These are phyloP conservation scores for Notolabrus celidotus DNA, from an alignment of 2,797 vertebrate genomes.

Conservation along the genomic window DNA sequence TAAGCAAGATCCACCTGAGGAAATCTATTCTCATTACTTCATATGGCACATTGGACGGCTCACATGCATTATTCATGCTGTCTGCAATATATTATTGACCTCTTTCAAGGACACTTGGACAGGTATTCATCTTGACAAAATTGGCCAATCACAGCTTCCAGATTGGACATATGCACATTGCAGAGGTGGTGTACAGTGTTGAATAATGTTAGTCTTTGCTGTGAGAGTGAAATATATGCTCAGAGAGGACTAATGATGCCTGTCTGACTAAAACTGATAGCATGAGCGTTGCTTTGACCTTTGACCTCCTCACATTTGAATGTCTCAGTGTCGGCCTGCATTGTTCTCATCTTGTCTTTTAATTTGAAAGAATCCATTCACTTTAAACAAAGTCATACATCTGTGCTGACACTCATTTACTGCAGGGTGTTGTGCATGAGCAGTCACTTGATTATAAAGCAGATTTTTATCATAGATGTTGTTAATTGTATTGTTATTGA, in stretches of 20 bases:
- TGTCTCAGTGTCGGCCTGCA: background rate
- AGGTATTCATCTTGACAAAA: constrained; percentile 74
- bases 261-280: constrained; percentile 39
- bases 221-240: constrained; percentile 33
- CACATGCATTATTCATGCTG: constrained; percentile 77
- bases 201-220: constrained; percentile 50
- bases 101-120: constrained; percentile 76
- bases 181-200: constrained; percentile 30
- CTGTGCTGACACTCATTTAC: background rate
- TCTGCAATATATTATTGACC: constrained; percentile 74
- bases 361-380: constrained; percentile 15
- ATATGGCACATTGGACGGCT: constrained; percentile 40
- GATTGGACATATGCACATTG: constrained; percentile 73
- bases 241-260: constrained; percentile 41
- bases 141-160: constrained; percentile 69
- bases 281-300: constrained; percentile 32
- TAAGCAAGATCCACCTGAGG: constrained; percentile 64
- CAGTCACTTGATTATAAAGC: background rate
- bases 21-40: constrained; percentile 74
- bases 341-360: constrained; percentile 19
- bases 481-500: background rate
- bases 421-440: background rate
- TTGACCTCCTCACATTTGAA: constrained; percentile 62
- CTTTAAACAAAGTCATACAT: background rate
- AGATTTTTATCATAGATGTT: background rate